Conservation (phyloP, 1,140 invertebrate genomes). For the Drosophila aff. region DNA sequence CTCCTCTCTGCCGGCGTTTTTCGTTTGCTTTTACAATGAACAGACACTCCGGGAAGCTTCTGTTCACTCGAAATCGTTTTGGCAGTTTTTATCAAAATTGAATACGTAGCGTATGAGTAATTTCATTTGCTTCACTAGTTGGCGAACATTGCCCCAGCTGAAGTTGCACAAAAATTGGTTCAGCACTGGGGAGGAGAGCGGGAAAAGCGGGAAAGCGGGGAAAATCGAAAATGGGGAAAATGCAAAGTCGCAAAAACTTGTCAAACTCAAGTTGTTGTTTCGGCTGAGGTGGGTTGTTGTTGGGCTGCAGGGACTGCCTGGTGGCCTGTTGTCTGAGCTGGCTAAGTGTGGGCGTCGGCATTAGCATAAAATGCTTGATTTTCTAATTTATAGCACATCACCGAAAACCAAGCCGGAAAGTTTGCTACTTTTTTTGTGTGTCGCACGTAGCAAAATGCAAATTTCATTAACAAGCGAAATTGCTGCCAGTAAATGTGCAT, state of each 20-base stretch:
- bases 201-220: neutral
- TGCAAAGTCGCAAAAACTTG: constrained; percentile 79
- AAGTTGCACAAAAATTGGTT: constrained; percentile 39
- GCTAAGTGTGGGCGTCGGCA: constrained; percentile 60
- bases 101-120: constrained; percentile 80
- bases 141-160: constrained; percentile 35
- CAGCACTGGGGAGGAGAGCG: neutral
- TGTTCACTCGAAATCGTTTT: constrained; percentile 56
- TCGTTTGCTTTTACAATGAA: constrained; percentile 40
- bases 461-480: constrained; percentile 83
- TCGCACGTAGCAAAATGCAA: constrained; percentile 82
- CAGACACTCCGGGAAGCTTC: constrained; percentile 47
- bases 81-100: constrained; percentile 69
- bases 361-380: constrained; percentile 83
- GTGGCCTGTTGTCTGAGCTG: constrained; percentile 27
- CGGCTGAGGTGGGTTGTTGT: constrained; percentile 15
- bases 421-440: constrained; percentile 59
- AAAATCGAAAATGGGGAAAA: constrained; percentile 56
- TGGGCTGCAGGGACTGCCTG: neutral
- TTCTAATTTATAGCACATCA: constrained; percentile 83
- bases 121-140: constrained; percentile 75
- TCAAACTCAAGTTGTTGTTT: constrained; percentile 62
- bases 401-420: constrained; percentile 63
- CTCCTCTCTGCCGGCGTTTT: constrained; percentile 3
- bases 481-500: constrained; percentile 62